These are phyloP conservation scores for Cecropterus lyciades DNA, from an alignment of 1,140 invertebrate genomes.

Conservation along the genomic window DNA sequence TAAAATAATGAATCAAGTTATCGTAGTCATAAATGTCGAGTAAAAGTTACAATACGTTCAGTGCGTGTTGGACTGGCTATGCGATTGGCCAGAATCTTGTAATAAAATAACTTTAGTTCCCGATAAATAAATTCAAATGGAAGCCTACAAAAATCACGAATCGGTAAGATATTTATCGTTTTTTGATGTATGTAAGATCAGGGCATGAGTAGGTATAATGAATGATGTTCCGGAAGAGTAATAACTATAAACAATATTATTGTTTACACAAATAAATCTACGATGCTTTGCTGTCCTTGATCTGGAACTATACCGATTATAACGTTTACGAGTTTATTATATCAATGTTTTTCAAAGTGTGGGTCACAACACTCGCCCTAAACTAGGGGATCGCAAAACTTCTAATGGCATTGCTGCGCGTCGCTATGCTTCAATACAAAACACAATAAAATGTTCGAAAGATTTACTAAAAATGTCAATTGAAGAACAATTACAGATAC, in stretches of 20 bases:
- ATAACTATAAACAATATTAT: neutral
- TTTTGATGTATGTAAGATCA: neutral
- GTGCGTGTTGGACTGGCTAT: constrained; percentile 2
- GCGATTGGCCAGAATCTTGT: too few species aligned
- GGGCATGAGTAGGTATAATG: neutral
- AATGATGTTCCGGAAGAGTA: neutral
- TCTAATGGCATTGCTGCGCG: too few species aligned
- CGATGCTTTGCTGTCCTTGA: neutral
- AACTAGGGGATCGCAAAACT: too few species aligned
- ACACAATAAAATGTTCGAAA: too few species aligned
- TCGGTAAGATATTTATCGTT: constrained; percentile 13
- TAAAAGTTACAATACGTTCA: constrained; percentile 20
- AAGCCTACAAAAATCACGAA: constrained; percentile 11
- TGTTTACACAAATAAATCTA: neutral
- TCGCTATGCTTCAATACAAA: too few species aligned
- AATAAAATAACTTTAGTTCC: neutral
- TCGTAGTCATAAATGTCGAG: constrained; percentile 7
- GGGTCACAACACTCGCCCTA: too few species aligned
- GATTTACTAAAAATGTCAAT: too few species aligned
- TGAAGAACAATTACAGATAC: too few species aligned
- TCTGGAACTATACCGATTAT: too few species aligned
- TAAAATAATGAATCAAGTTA: too few species aligned
- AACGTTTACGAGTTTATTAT: too few species aligned
- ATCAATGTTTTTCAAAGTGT: too few species aligned
- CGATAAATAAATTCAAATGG: neutral